Evolutionary conservation across 23 tunicate species (phyloP).

Genomic region (Trididemnum clinides): DNA sequence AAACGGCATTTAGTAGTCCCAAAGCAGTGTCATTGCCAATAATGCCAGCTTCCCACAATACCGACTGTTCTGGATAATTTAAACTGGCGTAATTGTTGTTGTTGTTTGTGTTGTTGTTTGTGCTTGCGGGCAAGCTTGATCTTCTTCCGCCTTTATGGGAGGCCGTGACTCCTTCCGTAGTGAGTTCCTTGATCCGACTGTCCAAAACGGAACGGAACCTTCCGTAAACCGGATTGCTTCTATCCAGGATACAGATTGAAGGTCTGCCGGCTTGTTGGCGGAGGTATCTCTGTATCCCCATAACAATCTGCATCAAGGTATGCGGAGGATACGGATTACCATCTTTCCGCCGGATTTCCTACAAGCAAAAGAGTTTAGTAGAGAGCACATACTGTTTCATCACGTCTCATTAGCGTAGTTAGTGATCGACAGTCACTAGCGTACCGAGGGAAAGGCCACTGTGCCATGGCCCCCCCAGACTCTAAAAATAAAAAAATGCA

Average conservation of each 20-base stretch:
- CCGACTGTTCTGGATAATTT: conserved; percentile 46
- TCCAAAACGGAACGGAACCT: conserved; percentile 74
- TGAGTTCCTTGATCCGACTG: conserved; percentile 81
- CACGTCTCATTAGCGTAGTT: too few species aligned
- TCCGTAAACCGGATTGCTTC: conserved; percentile 77
- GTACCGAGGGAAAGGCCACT: too few species aligned
- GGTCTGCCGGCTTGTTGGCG: conserved; percentile 97
- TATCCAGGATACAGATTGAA: conserved; percentile 74
- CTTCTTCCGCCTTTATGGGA: conserved; percentile 41
- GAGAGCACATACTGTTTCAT: background rate
- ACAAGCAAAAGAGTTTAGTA: background rate
- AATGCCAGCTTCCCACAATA: conserved; percentile 63
- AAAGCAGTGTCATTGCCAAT: conserved; percentile 71
- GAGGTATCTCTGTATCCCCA: conserved; percentile 96
- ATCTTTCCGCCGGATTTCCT: conserved; percentile 96
- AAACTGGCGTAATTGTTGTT: background rate
- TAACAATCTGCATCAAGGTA: conserved; percentile 95
- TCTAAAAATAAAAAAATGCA: background rate
- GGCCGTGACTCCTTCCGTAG: conserved; percentile 58
- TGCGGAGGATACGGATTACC: conserved; percentile 95
- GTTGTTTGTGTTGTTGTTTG: background rate
- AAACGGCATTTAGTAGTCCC: conserved; percentile 83
- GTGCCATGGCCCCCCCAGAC: too few species aligned
- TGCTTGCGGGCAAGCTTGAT: background rate
- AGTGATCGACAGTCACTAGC: too few species aligned